Percentiles rank a stretch among this genome's conserved stretches.
Evolutionary conservation across 1,140 invertebrate genomes (phyloP).

Genomic region (Heliconius himera): DNA sequence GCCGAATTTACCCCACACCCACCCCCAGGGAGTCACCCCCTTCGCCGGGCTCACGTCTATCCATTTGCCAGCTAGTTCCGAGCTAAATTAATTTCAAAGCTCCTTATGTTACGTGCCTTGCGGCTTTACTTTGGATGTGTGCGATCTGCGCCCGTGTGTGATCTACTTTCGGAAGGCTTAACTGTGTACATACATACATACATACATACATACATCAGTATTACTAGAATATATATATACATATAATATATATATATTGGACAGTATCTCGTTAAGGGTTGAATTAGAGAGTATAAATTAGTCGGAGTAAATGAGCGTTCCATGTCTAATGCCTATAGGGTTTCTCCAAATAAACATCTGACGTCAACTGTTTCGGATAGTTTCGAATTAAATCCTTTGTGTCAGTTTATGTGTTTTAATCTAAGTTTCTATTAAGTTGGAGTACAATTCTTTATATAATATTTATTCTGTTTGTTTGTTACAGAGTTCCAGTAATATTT

Average conservation of each 20-base stretch:
- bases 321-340: slow-evolving; percentile 53
- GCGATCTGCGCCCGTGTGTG: slow-evolving; percentile 51
- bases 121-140: slow-evolving; percentile 74
- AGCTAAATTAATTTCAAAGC: slow-evolving; percentile 82
- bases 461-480: neutral
- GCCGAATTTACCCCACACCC: slow-evolving; percentile 73
- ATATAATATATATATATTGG: slow-evolving; percentile 39
- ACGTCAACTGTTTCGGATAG: slow-evolving; percentile 39
- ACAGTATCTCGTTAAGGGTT: slow-evolving; percentile 72
- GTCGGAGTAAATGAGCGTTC: slow-evolving; percentile 58
- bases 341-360: slow-evolving; percentile 35
- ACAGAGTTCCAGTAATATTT: neutral
- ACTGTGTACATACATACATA: slow-evolving; percentile 62
- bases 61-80: slow-evolving; percentile 81
- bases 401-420: slow-evolving; percentile 30
- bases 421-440: slow-evolving; percentile 24
- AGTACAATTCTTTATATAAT: slow-evolving; percentile 3
- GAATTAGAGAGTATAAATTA: slow-evolving; percentile 76
- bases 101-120: slow-evolving; percentile 82
- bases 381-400: slow-evolving; percentile 40
- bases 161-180: slow-evolving; percentile 76
- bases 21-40: slow-evolving; percentile 51
- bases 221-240: slow-evolving; percentile 38
- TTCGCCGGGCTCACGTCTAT: slow-evolving; percentile 76
- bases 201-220: slow-evolving; percentile 42